A percentile compares a stretch with the other conserved stretches of the same genome.
Evolutionary conservation across 2,113 vertebrate genomes (phyloP).

Genomic region (Hydropotes inermis): DNA sequence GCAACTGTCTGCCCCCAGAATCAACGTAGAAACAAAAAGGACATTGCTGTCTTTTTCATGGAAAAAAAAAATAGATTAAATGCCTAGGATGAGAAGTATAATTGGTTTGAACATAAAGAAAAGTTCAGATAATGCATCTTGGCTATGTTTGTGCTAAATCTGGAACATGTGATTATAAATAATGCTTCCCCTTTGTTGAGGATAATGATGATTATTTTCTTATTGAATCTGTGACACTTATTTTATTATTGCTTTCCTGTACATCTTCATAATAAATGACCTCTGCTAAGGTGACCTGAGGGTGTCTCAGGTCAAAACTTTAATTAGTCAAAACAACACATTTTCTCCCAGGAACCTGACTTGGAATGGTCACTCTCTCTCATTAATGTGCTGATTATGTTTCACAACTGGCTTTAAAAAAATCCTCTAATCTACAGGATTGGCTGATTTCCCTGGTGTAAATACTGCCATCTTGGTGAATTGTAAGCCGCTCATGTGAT

Average conservation of each 20-base stretch:
- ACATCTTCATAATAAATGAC: background rate
- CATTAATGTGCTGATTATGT: background rate
- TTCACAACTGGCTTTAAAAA: background rate
- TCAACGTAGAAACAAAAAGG: background rate
- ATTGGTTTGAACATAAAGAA: background rate
- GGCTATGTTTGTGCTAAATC: background rate
- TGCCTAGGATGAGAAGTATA: background rate
- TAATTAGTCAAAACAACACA: background rate
- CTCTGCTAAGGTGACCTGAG: background rate
- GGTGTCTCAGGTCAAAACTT: background rate
- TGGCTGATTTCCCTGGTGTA: background rate
- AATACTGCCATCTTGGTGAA: background rate
- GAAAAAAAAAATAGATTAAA: background rate
- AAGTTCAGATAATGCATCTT: background rate
- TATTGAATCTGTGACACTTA: background rate
- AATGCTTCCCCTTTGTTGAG: background rate
- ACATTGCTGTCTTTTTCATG: background rate
- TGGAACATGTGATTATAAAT: background rate
- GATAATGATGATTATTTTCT: background rate
- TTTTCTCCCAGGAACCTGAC: background rate
- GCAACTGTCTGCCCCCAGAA: background rate
- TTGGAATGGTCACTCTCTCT: background rate
- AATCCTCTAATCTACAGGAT: background rate
- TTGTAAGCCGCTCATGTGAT: background rate
- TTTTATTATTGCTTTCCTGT: background rate